Base-by-base conservation (phyloP, 2,888 invertebrate genomes). In the Drosophila histrio region DNA sequence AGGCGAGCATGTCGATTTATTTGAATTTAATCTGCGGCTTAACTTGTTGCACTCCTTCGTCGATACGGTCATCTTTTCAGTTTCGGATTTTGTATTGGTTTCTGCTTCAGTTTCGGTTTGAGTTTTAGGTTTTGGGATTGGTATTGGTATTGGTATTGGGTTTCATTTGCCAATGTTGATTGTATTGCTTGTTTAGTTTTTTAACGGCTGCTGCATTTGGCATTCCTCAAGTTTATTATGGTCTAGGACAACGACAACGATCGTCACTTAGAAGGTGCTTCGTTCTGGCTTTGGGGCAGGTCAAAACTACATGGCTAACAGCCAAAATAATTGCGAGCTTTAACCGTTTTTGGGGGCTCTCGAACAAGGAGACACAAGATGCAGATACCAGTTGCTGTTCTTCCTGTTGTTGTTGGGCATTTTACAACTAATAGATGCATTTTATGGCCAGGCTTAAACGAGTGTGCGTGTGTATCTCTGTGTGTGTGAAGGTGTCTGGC, bases 1-100 rank as follows among this genome's bases (percentile, higher is more conserved):
- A 86, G 87, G 87, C 87, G 81, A 78, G 82, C 79, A 86, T 85
- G 90, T 89, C 89, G 90, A 90, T 90, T 90, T 90, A 90, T 90
- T 89, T 90, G 89, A 90, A 89, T 90, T 90, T 89, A 89, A 89
- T 90, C 89, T 87, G 74, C 73, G 78, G 67, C 77, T 85, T 77
- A 79, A 87, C 81, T 79, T 79, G 79, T 57, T 86, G 61, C 54
- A 59, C 71, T 61, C 53, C 43, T 56, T 39, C 15, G 22, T 36
- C 38, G 52, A 38, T 38, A 34, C 34, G 58, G 39, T 38, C 41
- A 57, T 58, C 38, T 38, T 28, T 38, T 52, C n/a, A 50, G 17
- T 15, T 58, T 56, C 57, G 24, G 30, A 56, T 44, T 64, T 38
- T 46, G 44, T 47, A 13, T 43, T n/a, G 22, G 30, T 60, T 66